Percentiles rank a stretch among this genome's conserved stretches.
These are phyloP conservation scores for Andrena flavipes DNA, from an alignment of 2,888 invertebrate genomes.

Conservation along the genomic window DNA sequence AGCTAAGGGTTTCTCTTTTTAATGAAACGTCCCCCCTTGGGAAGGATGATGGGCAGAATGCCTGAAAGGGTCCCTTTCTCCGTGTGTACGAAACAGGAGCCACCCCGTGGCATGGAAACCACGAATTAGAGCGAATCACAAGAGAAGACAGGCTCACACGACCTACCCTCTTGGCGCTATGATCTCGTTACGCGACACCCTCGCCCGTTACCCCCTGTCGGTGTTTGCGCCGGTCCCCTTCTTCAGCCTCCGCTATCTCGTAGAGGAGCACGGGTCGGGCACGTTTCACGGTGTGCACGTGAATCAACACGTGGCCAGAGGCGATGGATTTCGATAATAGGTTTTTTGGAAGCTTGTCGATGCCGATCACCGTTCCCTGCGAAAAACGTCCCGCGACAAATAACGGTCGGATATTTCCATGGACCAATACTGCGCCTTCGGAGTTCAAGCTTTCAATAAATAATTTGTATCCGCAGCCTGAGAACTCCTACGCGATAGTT, in stretches of 20 bases:
- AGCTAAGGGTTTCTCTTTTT: background rate
- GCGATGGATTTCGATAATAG: conserved; percentile 65
- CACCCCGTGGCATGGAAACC: background rate
- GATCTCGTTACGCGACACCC: conserved; percentile 73
- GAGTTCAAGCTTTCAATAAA: background rate
- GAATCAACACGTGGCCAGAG: conserved; percentile 77
- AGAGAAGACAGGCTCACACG: conserved; percentile 49
- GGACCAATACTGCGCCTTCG: background rate
- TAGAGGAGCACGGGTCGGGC: conserved; percentile 60
- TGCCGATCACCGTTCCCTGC: conserved; percentile 31
- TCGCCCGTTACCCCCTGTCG: conserved; percentile 48
- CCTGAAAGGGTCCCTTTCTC: background rate
- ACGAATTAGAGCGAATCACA: conserved; percentile 37
- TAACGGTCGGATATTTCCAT: conserved; percentile 1
- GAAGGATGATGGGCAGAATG: background rate
- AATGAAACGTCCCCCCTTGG: background rate
- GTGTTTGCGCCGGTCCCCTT: conserved; percentile 39
- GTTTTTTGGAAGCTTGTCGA: conserved; percentile 61
- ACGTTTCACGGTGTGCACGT: conserved; percentile 72
- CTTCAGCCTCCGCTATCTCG: conserved; percentile 38
- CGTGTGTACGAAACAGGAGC: background rate
- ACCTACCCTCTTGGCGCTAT: conserved; percentile 55
- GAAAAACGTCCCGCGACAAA: conserved; percentile 31
- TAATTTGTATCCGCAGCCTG: background rate
- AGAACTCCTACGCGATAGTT: background rate